Evolutionary conservation across 1,140 invertebrate genomes (phyloP).

Genomic region (Formica exsecta): DNA sequence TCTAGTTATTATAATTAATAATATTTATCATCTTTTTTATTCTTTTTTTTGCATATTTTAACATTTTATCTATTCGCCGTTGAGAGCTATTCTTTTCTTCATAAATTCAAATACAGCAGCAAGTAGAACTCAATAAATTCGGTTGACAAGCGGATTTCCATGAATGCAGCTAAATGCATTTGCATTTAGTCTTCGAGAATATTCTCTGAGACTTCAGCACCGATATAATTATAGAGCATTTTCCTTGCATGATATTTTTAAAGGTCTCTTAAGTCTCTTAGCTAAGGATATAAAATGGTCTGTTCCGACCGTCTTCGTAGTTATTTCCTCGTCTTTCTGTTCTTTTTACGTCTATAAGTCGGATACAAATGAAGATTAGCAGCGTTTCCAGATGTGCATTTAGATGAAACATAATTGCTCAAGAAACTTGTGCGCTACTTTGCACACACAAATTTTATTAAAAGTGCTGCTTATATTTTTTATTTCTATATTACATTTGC

Average conservation of each 20-base stretch:
- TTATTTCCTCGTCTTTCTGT: neutral
- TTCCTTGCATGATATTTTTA: conserved; percentile 23
- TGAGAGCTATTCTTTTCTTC: neutral
- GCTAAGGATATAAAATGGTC: neutral
- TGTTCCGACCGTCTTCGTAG: neutral
- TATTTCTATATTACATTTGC: neutral
- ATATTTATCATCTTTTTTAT: neutral
- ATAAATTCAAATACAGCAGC: neutral
- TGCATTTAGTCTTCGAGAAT: conserved; percentile 30
- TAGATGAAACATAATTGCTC: neutral
- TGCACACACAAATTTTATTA: conserved; percentile 5
- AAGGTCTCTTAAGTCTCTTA: neutral
- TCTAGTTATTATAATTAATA: neutral
- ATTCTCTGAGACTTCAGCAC: conserved; percentile 12
- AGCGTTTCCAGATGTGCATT: conserved; percentile 26
- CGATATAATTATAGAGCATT: conserved; percentile 32
- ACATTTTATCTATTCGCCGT: neutral
- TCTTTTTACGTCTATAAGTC: conserved; percentile 2
- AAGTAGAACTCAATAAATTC: conserved; percentile 16
- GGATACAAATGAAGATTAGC: conserved; percentile 27
- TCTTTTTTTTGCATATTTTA: neutral
- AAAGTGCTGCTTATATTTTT: neutral
- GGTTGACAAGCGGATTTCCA: conserved; percentile 8
- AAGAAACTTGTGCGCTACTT: conserved; percentile 20
- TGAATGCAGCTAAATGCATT: conserved; percentile 28